These are phyloP conservation scores for Bimastos eiseni DNA, from an alignment of 2,888 invertebrate species.

Conservation along the genomic window DNA sequence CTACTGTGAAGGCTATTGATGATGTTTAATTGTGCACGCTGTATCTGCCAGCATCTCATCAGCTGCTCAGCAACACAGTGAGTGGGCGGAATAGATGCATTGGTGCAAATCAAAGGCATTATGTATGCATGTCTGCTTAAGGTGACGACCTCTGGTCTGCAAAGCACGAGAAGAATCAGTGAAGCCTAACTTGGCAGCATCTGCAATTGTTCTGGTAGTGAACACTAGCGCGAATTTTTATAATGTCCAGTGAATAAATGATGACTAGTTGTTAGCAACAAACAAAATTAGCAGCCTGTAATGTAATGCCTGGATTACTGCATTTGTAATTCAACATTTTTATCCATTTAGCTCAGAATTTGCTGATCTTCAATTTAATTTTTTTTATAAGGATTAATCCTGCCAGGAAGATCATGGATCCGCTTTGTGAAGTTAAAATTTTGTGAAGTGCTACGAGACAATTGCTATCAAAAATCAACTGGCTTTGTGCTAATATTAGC, in stretches of 20 bases:
- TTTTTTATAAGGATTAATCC: background rate
- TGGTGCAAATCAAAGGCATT: too few relatives aligned
- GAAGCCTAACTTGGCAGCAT: background rate
- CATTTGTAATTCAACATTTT: background rate
- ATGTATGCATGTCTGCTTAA: too few relatives aligned
- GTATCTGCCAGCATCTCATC: too few relatives aligned
- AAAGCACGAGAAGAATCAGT: background rate
- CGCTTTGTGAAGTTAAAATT: background rate
- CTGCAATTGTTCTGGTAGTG: background rate
- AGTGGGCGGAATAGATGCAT: too few relatives aligned
- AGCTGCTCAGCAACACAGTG: too few relatives aligned
- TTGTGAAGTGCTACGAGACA: background rate
- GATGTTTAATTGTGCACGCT: too few relatives aligned
- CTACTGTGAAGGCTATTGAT: too few relatives aligned
- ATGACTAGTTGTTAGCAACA: background rate
- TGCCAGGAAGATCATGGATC: background rate
- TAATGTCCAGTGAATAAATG: background rate
- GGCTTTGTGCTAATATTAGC: too few relatives aligned
- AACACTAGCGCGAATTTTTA: background rate
- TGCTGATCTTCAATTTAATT: background rate
- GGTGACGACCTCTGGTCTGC: background rate
- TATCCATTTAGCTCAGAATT: background rate
- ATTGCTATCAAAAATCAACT: background rate
- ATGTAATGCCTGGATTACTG: background rate
- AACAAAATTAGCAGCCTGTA: background rate